A percentile compares a stretch with the other conserved stretches of the same genome.
phyloP scores from a whole-genome alignment of 2,888 invertebrate genomes.

The Heteromyza rotundicornis region DNA sequence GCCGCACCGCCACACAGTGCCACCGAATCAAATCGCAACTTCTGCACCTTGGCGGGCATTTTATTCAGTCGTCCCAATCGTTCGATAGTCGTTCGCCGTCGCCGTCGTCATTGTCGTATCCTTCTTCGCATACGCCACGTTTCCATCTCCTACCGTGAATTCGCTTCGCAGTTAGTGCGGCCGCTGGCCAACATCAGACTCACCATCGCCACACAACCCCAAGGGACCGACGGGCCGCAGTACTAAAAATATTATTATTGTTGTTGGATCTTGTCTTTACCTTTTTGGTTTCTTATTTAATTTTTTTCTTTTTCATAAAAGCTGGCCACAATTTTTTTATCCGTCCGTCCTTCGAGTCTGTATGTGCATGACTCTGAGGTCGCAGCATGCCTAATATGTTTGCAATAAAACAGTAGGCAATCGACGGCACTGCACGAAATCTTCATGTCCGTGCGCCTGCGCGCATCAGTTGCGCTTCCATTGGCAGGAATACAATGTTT shows the following conservation, averaged over 20 bases:
- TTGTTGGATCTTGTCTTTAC: conserved; percentile 5
- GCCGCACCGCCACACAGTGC: conserved; percentile 26
- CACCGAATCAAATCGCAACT: conserved; percentile 40
- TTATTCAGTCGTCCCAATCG: conserved; percentile 1
- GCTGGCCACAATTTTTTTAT: too few species aligned
- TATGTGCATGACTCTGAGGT: conserved; percentile 28
- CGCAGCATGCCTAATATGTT: conserved; percentile 48
- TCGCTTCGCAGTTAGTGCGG: conserved; percentile 19
- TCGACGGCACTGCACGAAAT: conserved; percentile 27
- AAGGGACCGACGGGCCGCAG: background rate
- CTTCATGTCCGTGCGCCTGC: conserved; percentile 5
- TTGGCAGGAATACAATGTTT: background rate
- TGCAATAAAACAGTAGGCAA: conserved; percentile 50
- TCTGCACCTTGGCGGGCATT: conserved; percentile 18
- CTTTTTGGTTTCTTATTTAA: conserved; percentile 2
- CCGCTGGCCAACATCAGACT: conserved; percentile 35
- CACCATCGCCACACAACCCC: conserved; percentile 23
- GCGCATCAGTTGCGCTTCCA: background rate
- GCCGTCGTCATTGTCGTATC: conserved; percentile 44
- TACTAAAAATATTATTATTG: conserved; percentile 17
- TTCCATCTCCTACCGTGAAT: conserved; percentile 56
- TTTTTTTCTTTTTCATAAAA: conserved; percentile 10
- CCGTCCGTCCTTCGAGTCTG: conserved; percentile 14
- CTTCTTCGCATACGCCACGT: conserved; percentile 49
- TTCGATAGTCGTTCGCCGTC: conserved; percentile 34